Percentiles rank a stretch among this genome's conserved stretches.
These are phyloP conservation scores for Drosophila tropicalis DNA, from an alignment of 1,140 invertebrate genomes.

Conservation along the genomic window DNA sequence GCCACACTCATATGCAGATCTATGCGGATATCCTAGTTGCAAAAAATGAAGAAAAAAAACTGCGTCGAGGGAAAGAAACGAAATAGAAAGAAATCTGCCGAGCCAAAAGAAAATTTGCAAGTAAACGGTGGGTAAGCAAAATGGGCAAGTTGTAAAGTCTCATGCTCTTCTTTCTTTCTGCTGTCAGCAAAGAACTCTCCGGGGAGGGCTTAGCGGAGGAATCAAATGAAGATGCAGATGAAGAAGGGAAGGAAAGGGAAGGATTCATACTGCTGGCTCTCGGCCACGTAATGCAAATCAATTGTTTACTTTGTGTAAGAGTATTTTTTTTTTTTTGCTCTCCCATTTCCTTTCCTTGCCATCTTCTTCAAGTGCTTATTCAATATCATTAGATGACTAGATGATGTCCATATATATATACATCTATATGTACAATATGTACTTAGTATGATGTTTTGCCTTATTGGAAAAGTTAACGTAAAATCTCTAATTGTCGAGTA, in stretches of 20 bases:
- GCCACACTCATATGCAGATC: constrained; percentile 10
- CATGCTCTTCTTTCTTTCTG: neutral
- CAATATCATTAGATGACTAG: constrained; percentile 73
- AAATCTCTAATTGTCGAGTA: constrained; percentile 16
- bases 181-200: constrained; percentile 15
- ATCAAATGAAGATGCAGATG: neutral
- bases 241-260: neutral
- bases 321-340: neutral
- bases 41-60: constrained; percentile 56
- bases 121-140: constrained; percentile 76
- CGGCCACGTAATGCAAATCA: constrained; percentile 72
- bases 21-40: constrained; percentile 23
- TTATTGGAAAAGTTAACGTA: constrained; percentile 5
- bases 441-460: neutral
- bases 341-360: neutral
- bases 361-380: constrained; percentile 80
- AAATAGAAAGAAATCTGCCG: constrained; percentile 32
- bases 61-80: constrained; percentile 36
- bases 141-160: constrained; percentile 73
- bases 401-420: constrained; percentile 37
- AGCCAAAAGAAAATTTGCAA: constrained; percentile 66
- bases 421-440: neutral
- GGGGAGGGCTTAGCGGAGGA: constrained; percentile 4
- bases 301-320: constrained; percentile 76
- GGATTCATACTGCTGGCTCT: constrained; percentile 21